Percentiles rank a stretch among this genome's conserved stretches.
Evolutionary conservation across 2,113 vertebrate species (phyloP).

Genomic region (Campylorhamphus procurvoides): DNA sequence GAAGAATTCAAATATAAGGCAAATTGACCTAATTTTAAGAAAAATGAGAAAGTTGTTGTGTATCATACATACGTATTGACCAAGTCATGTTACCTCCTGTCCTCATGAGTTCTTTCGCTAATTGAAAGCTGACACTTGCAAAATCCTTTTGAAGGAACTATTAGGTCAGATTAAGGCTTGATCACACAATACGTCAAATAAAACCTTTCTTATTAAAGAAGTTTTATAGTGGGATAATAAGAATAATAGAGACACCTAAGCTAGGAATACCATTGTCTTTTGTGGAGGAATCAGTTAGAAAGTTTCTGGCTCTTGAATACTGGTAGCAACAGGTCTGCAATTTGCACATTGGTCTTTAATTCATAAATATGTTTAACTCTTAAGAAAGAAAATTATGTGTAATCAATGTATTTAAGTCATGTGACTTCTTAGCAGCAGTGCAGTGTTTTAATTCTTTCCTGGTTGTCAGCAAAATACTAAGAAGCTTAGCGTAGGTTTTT

Average conservation of each 20-base stretch:
- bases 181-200: not conserved
- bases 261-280: not conserved
- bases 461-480: not conserved
- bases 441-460: not conserved
- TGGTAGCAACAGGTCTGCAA: not conserved
- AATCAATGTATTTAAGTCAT: not conserved
- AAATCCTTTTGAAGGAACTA: not conserved
- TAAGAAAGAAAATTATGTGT: not conserved
- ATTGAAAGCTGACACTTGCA: not conserved
- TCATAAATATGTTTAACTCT: not conserved
- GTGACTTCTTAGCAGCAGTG: not conserved
- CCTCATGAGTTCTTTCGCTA: not conserved
- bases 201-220: not conserved
- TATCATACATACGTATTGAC: accelerated
- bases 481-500: not conserved
- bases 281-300: not conserved
- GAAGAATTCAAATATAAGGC: not conserved
- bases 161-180: not conserved
- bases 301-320: not conserved
- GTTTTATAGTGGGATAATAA: not conserved
- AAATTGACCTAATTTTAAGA: not conserved
- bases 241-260: not conserved
- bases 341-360: not conserved
- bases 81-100: not conserved
- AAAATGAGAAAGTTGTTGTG: not conserved